phyloP scores from a whole-genome alignment of 2,888 invertebrate species.

The Ariolimax columbianus region DNA sequence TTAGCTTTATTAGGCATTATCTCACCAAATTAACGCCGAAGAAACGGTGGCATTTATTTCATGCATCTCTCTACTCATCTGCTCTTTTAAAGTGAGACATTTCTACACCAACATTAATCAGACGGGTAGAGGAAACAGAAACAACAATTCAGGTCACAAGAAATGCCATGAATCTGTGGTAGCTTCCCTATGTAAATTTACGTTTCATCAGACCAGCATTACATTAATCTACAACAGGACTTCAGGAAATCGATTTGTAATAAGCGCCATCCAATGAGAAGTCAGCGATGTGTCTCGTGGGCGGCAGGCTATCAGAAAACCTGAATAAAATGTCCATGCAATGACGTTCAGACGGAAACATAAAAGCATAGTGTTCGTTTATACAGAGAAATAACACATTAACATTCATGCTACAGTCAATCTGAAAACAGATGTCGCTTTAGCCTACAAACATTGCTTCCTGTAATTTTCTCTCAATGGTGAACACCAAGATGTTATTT shows the following conservation, averaged over 20 bases:
- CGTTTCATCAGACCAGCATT: slow-evolving; percentile 4
- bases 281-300: neutral
- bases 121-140: too few relatives aligned
- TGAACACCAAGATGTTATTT: too few relatives aligned
- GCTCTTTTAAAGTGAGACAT: too few relatives aligned
- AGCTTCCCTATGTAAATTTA: neutral
- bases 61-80: too few relatives aligned
- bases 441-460: too few relatives aligned
- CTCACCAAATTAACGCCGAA: too few relatives aligned
- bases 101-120: too few relatives aligned
- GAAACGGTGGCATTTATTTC: too few relatives aligned
- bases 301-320: neutral
- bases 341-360: neutral
- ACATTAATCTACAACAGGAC: neutral
- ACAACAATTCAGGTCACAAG: neutral
- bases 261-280: slow-evolving; percentile 12
- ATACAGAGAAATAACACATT: neutral
- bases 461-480: too few relatives aligned
- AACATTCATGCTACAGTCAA: too few relatives aligned
- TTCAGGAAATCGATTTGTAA: slow-evolving; percentile 19
- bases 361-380: neutral
- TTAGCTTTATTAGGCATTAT: too few relatives aligned
- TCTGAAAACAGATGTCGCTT: slow-evolving; percentile 1
- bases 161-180: neutral
- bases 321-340: neutral